Base-by-base conservation (phyloP, 2,888 invertebrate genomes). In the Sphecodes monilicornis region DNA sequence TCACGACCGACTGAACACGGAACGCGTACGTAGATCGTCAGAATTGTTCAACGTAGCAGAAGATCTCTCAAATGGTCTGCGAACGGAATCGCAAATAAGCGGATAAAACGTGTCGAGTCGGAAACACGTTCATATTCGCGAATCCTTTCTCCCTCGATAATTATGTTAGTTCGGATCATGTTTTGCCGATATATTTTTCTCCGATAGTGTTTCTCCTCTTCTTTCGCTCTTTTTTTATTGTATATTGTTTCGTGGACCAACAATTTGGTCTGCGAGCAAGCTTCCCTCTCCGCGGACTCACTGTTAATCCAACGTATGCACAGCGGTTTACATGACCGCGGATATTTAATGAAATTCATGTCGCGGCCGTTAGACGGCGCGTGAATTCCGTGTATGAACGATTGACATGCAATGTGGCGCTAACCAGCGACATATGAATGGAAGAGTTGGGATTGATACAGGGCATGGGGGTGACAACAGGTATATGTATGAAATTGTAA, bases 271-370 rank as follows among this genome's bases (percentile, higher is more conserved):
- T 32, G 70, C 11, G 32, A 70, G 29, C 32, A 43, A 70, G 26
- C 69, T 8, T 29, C 69, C 43, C 26, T 70, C 22, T 32, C 32
- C 29, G 18, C 29, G 36, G 66, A 36, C 29, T 22, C 46, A 29
- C 64, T 71, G 80, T 85, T 85, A 78, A 86, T 86, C 82, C 77
- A 76, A 78, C 54, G 73, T 69, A 26, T 36, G 39, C 70, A 46
- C 78, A 74, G 71, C 16, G 60, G 41, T 70, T 66, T 60, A 79
- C 68, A 54, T 46, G 79, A 75, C 82, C 84, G 60, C 71, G 50
- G 80, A 74, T 88, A 89, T 90, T 89, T 90, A 87, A 90, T 82
- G 87, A 90, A 90, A 89, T 89, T 89, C 85, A 75, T 76, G 89
- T 79, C 71, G 82, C 80, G 74, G 74, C 80, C 71, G 84, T 68